Conservation (phyloP, 2,113 vertebrate species). For the Nothoprocta perdicaria region DNA sequence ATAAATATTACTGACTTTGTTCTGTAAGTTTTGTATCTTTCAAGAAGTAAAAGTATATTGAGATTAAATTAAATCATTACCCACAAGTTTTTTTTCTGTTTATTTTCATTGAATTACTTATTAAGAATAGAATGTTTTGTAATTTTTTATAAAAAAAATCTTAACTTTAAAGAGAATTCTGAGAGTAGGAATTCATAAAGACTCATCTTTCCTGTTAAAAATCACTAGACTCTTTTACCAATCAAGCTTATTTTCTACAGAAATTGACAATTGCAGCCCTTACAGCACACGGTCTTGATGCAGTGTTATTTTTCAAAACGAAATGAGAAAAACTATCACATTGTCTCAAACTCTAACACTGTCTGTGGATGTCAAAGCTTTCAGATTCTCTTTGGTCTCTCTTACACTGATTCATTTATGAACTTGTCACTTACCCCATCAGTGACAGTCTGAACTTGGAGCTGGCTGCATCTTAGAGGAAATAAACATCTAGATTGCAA, state of each 20-base stretch:
- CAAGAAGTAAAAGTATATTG: background rate
- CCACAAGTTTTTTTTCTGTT: background rate
- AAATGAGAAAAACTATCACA: slow-evolving; percentile 15
- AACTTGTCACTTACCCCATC: slow-evolving; percentile 9
- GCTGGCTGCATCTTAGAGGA: background rate
- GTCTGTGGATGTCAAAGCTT: background rate
- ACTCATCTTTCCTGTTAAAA: background rate
- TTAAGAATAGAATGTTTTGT: background rate
- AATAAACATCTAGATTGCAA: slow-evolving; percentile 10
- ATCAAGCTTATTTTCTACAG: background rate
- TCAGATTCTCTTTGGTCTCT: background rate
- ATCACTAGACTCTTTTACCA: background rate
- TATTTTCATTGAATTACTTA: background rate
- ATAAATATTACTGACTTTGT: background rate
- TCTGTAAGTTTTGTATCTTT: background rate
- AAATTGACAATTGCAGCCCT: background rate
- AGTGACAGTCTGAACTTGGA: background rate
- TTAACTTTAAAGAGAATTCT: background rate
- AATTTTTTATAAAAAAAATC: background rate
- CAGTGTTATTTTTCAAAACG: background rate
- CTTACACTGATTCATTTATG: background rate
- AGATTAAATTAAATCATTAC: background rate
- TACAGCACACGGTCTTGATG: background rate
- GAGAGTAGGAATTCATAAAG: background rate
- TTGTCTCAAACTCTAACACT: background rate